Conservation (phyloP, 1,140 invertebrate species). For the Cherax destructor region DNA sequence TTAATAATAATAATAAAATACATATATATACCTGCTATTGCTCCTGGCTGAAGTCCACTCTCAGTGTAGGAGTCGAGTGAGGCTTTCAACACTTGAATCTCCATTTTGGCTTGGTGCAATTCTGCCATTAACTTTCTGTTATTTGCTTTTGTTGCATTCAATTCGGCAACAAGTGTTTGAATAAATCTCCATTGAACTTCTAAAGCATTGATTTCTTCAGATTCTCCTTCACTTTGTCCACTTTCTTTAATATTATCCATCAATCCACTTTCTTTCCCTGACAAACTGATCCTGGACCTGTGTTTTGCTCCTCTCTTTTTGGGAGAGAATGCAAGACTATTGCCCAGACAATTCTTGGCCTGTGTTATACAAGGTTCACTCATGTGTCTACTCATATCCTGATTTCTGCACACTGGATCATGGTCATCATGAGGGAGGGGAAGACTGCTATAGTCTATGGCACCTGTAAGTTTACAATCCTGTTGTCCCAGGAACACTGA, state of each 20-base stretch:
- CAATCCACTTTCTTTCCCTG: conserved; percentile 23
- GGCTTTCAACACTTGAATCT: conserved; percentile 47
- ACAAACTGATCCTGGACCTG: neutral
- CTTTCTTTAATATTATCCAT: conserved; percentile 64
- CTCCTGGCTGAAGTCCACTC: conserved; percentile 47
- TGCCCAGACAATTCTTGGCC: conserved; percentile 1
- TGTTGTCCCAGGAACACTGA: conserved; percentile 28
- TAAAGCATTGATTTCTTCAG: conserved; percentile 45
- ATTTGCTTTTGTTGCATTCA: conserved; percentile 51
- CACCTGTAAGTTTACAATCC: conserved; percentile 36
- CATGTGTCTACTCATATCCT: conserved; percentile 59
- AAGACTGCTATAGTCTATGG: conserved; percentile 58
- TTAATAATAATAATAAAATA: too few relatives aligned
- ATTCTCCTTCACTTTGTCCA: conserved; percentile 62
- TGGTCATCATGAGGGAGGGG: conserved; percentile 40
- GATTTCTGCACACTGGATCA: conserved; percentile 3
- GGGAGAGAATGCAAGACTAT: neutral
- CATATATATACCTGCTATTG: conserved; percentile 46
- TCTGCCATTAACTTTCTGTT: conserved; percentile 52
- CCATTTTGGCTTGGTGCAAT: conserved; percentile 58
- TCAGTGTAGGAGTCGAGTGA: conserved; percentile 50
- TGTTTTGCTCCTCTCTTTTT: conserved; percentile 20
- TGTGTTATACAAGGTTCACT: conserved; percentile 57
- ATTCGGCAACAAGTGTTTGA: conserved; percentile 54
- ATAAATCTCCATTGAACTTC: conserved; percentile 67